These are phyloP conservation scores for Phocides pigmalion DNA, from an alignment of 1,140 invertebrate species.

Conservation along the genomic window DNA sequence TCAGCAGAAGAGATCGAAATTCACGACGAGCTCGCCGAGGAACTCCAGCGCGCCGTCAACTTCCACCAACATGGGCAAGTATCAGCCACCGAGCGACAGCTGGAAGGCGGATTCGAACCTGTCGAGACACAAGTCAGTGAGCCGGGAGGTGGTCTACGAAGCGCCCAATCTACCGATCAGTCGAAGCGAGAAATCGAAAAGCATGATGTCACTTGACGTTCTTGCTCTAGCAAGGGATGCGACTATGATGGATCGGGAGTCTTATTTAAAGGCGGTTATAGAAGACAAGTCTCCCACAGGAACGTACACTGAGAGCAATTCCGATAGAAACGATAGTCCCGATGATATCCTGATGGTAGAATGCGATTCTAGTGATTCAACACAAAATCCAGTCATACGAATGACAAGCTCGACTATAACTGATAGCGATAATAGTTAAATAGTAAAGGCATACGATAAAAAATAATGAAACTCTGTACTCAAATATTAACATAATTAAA, in stretches of 20 bases:
- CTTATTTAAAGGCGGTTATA: conserved; percentile 75
- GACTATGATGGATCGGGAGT: conserved; percentile 70
- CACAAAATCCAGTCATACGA: conserved; percentile 71
- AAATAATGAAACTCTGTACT: background rate
- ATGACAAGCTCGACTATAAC: conserved; percentile 76
- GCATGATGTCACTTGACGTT: conserved; percentile 78
- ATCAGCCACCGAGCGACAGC: conserved; percentile 56
- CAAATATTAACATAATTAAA: background rate
- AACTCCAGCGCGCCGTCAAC: conserved; percentile 71
- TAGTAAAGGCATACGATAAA: background rate
- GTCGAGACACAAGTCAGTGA: conserved; percentile 62
- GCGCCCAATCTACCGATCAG: conserved; percentile 54
- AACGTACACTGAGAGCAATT: conserved; percentile 77
- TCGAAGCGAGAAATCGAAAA: conserved; percentile 71
- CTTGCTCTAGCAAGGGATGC: conserved; percentile 70
- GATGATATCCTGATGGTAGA: conserved; percentile 80
- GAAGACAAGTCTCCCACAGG: conserved; percentile 77
- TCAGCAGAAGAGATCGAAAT: conserved; percentile 75
- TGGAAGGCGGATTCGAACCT: conserved; percentile 58
- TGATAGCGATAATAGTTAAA: conserved; percentile 74
- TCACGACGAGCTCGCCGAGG: conserved; percentile 63
- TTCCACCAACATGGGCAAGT: conserved; percentile 54
- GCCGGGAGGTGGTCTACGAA: conserved; percentile 66
- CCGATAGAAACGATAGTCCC: conserved; percentile 73
- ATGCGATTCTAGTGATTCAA: conserved; percentile 75